These are phyloP conservation scores for Dastarcus helophoroides DNA, from an alignment of 2,888 invertebrate species.

Conservation along the genomic window DNA sequence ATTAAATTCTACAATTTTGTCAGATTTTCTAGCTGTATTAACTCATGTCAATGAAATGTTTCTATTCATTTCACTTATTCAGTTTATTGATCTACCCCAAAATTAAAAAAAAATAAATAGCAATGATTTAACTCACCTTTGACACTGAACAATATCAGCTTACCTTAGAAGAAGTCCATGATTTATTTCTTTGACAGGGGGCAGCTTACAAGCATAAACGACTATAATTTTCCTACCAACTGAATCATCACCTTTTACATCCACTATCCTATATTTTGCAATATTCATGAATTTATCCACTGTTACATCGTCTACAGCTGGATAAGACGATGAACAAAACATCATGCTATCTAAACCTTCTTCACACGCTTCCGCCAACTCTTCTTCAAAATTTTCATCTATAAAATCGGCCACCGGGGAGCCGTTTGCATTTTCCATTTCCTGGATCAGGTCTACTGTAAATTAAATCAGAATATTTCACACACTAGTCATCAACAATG, in stretches of 20 bases:
- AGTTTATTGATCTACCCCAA: no score
- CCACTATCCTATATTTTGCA: slow-evolving; percentile 63
- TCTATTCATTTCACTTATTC: no score
- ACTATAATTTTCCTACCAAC: slow-evolving; percentile 91
- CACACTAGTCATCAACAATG: background rate
- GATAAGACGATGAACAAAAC: slow-evolving; percentile 32
- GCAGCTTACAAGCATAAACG: slow-evolving; percentile 82
- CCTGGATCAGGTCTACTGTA: slow-evolving; percentile 10
- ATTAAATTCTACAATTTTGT: no score
- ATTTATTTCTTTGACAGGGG: slow-evolving; percentile 34
- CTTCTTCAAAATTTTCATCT: slow-evolving; percentile 85
- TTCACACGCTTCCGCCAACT: slow-evolving; percentile 54
- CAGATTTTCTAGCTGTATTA: no score
- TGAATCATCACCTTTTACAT: slow-evolving; percentile 72
- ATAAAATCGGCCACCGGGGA: slow-evolving; percentile 76
- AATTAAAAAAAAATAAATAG: background rate
- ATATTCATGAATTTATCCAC: slow-evolving; percentile 44
- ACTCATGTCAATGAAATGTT: no score
- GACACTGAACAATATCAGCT: slow-evolving; percentile 13
- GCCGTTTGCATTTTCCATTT: slow-evolving; percentile 40
- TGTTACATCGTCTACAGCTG: slow-evolving; percentile 47
- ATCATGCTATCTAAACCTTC: slow-evolving; percentile 33
- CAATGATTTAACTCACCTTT: background rate
- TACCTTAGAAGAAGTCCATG: slow-evolving; percentile 61
- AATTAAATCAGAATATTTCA: background rate